A percentile compares a stretch with the other conserved stretches of the same genome.
Evolutionary conservation across 2,113 vertebrate species (phyloP).

Genomic region (Patagioenas fasciata): DNA sequence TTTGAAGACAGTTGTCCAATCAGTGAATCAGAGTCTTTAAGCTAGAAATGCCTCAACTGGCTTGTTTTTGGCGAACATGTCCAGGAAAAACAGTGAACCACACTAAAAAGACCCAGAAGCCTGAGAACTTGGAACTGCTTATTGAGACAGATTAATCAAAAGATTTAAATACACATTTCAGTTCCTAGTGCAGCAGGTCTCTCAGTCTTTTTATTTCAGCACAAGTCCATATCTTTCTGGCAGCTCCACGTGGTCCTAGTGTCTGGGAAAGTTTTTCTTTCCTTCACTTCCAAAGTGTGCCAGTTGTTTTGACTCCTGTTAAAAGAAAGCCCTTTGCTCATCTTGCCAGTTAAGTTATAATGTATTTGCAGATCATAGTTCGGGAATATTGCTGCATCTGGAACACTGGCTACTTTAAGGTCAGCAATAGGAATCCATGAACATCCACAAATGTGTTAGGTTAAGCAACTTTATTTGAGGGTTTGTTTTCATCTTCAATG

Average conservation of each 20-base stretch:
- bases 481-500: not conserved
- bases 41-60: not conserved
- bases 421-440: not conserved
- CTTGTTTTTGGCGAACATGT: not conserved
- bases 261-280: not conserved
- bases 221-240: not conserved
- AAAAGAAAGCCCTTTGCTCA: not conserved
- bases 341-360: not conserved
- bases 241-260: not conserved
- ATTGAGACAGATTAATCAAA: not conserved
- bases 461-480: not conserved
- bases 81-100: not conserved
- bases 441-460: not conserved
- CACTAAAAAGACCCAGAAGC: not conserved
- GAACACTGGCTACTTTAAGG: not conserved
- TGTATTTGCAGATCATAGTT: not conserved
- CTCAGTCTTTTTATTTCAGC: not conserved
- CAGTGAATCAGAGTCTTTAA: not conserved
- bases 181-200: not conserved
- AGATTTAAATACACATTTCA: not conserved
- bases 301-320: not conserved
- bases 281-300: not conserved
- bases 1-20: not conserved
- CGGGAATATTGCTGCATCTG: accelerated
- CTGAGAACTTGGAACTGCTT: not conserved